These are phyloP conservation scores for Drosophila kohkoa DNA, from an alignment of 1,140 invertebrate genomes.

Conservation along the genomic window DNA sequence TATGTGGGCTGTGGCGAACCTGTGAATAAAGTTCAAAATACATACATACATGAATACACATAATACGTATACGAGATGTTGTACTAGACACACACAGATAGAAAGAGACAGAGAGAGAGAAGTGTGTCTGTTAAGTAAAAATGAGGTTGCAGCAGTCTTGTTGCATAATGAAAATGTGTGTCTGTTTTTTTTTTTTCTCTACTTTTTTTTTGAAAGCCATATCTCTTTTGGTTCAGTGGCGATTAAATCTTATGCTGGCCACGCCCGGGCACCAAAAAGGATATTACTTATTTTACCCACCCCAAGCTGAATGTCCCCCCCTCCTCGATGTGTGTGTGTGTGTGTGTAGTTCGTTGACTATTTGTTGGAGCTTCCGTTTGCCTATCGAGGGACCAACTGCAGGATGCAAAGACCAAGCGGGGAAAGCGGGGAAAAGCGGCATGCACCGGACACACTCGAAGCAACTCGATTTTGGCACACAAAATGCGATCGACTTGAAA, in stretches of 20 bases:
- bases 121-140: not conserved
- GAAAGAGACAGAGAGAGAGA: not conserved
- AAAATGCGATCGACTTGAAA: conserved; percentile 43
- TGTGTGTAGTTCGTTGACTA: conserved; percentile 27
- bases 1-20: conserved; percentile 95
- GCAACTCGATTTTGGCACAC: conserved; percentile 47
- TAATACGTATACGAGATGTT: no score
- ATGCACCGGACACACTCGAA: conserved; percentile 18
- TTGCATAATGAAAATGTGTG: conserved; percentile 58
- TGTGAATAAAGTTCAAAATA: conserved; percentile 84
- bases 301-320: not conserved
- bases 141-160: conserved; percentile 12
- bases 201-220: conserved; percentile 5
- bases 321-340: not conserved
- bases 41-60: conserved; percentile 15
- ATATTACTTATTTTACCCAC: conserved; percentile 45
- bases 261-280: conserved; percentile 41
- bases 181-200: not conserved
- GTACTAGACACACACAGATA: no score
- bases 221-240: conserved; percentile 36
- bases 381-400: conserved; percentile 41
- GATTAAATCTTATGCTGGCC: conserved; percentile 51
- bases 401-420: conserved; percentile 20
- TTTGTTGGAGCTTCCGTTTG: conserved; percentile 54
- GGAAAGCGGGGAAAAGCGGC: not conserved